Base-by-base conservation (phyloP, 2,113 vertebrate species). In the Nerophis ophidion region DNA sequence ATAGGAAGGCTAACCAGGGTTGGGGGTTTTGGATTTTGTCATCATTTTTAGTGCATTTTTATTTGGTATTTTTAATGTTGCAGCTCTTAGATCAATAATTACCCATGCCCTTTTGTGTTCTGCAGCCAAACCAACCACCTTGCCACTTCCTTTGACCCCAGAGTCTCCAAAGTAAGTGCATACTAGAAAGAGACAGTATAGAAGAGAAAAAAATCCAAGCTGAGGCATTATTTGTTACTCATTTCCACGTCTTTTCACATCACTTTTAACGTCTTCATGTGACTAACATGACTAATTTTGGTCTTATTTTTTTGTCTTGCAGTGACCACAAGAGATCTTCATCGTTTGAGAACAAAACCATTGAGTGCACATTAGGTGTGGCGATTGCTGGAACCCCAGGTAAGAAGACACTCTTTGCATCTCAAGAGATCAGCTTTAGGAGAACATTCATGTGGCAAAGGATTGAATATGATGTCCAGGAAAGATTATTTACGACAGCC, bases 81-180 rank as follows among this genome's bases (percentile, higher is more conserved):
- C 87, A 90, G 85, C 85, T 54, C 74, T 79, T 88, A 88, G 89
- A 82, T 89, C 84, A 91, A 89, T 91, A 91, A 91, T 91, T 90
- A 90, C 85, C 86, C 85, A 86, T 91, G 87, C 90, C 90, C 90
- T 89, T 90, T 92, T 92, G 91, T 92, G 76, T 91, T 90, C 89
- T 94, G 86, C 93, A 99, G 97, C 93, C 92, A 98, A 95, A 95
- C 92, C 96, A 94, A 95, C 93, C 91, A 97, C 89, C 94, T 94
- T 98, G 93, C 93, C 96, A 88, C 95, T 99, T 93, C 97, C 97
- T 90, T 92, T 98, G 95, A 99, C 95, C 69, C 97, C 96, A 70
- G 95, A 99, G 91, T 98, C 96, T 94, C 95, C 96, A 98, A 98
- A 97, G 97, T 99, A 99, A 99, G 97, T 99, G 92, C 87, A 56